phyloP scores from a whole-genome alignment of 2,888 invertebrate species.

The Mythimna ferrago region DNA sequence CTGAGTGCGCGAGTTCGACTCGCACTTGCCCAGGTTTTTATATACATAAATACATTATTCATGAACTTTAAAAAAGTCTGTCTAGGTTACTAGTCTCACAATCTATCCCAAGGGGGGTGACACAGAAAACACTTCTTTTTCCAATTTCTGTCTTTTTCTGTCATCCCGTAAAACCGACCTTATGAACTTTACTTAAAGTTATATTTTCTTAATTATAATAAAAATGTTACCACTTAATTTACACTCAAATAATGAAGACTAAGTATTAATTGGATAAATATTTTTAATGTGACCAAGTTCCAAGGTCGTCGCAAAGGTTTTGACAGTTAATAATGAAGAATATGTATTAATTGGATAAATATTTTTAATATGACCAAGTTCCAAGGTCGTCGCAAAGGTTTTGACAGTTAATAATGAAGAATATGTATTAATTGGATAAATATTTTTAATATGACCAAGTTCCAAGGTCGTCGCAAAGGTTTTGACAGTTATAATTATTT shows the following conservation, averaged over 20 bases:
- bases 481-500: no score
- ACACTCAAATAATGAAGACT: slow-evolving; percentile 36
- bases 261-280: slow-evolving; percentile 45
- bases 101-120: slow-evolving; percentile 3
- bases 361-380: slow-evolving; percentile 36
- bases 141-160: neutral
- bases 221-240: slow-evolving; percentile 8
- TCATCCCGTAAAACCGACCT: neutral
- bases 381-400: neutral
- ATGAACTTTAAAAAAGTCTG: slow-evolving; percentile 34
- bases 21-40: no score
- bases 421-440: slow-evolving; percentile 45
- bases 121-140: neutral
- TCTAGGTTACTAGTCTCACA: slow-evolving; percentile 20
- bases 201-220: neutral
- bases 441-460: slow-evolving; percentile 35
- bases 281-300: slow-evolving; percentile 35
- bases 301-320: neutral
- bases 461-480: slow-evolving; percentile 1
- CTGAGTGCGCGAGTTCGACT: no score
- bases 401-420: slow-evolving; percentile 47
- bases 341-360: slow-evolving; percentile 45
- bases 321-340: slow-evolving; percentile 27
- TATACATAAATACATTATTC: slow-evolving; percentile 17
- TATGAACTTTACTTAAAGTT: neutral